Percentiles rank a stretch among this genome's conserved stretches.
Evolutionary conservation across 1,140 invertebrate genomes (phyloP).

Genomic region (Trachymyrmex cornetzi): DNA sequence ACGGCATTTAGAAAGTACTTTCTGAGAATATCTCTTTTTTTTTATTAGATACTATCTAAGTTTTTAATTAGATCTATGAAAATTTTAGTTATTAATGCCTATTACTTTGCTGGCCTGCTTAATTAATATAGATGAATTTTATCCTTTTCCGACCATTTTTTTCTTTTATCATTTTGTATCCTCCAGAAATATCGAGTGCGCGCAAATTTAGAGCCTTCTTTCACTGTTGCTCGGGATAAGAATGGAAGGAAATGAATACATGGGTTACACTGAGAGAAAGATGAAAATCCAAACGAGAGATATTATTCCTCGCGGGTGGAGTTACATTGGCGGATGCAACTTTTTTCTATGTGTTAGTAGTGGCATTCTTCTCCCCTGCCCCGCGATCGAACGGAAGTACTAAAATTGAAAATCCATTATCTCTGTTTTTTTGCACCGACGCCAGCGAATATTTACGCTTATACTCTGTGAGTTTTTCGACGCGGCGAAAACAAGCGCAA

Average conservation of each 20-base stretch:
- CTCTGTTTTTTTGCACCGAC: conserved; percentile 54
- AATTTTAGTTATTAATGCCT: neutral
- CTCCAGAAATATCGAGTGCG: neutral
- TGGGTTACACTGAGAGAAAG: neutral
- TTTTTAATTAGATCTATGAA: neutral
- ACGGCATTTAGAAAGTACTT: neutral
- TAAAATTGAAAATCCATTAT: conserved; percentile 65
- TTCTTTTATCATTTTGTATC: conserved; percentile 25
- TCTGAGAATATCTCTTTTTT: neutral
- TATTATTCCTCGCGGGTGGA: neutral
- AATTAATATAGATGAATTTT: conserved; percentile 24
- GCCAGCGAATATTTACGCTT: conserved; percentile 52
- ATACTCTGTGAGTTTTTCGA: conserved; percentile 17
- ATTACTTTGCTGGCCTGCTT: neutral
- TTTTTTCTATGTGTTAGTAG: conserved; percentile 22
- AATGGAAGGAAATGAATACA: conserved; percentile 67
- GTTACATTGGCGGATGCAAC: conserved; percentile 23
- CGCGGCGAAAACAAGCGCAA: conserved; percentile 48
- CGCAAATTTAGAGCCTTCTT: conserved; percentile 71
- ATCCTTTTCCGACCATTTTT: neutral
- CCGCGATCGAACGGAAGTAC: conserved; percentile 33
- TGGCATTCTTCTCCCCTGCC: neutral
- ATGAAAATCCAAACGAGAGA: conserved; percentile 20
- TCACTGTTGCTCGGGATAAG: conserved; percentile 49
- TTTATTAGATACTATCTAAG: neutral